Percentiles rank a stretch among this genome's conserved stretches.
Conservation (phyloP, 2,797 vertebrate species). For the Halcyon badia region DNA sequence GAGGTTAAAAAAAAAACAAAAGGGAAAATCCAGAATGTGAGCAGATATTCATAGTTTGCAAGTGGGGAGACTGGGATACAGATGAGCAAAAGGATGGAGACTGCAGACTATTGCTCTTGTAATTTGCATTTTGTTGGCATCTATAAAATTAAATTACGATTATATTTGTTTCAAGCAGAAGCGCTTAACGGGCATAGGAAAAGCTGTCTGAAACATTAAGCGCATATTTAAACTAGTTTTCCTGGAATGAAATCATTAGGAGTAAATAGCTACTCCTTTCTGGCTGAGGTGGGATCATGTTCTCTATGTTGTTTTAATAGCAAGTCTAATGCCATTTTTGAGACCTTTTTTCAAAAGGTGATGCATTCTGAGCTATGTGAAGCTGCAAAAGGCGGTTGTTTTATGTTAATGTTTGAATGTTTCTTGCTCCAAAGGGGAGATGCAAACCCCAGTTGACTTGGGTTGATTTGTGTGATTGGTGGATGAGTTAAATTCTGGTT, state of each 20-base stretch:
- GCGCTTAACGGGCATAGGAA: conserved; percentile 36
- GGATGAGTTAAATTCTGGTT: background rate
- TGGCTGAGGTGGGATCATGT: background rate
- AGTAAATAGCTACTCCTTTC: conserved; percentile 6
- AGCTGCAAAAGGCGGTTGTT: background rate
- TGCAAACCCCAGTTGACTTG: background rate
- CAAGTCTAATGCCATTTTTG: background rate
- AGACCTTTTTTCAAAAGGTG: background rate
- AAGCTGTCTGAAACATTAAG: conserved; percentile 24
- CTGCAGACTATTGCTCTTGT: conserved; percentile 40
- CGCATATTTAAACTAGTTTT: background rate
- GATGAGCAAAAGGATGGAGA: conserved; percentile 3
- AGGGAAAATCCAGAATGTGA: background rate
- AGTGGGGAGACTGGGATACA: conserved; percentile 19
- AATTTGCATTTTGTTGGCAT: conserved; percentile 59
- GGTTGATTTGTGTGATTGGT: background rate
- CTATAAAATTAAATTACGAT: conserved; percentile 10
- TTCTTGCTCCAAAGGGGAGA: background rate
- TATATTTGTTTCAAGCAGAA: conserved; percentile 36
- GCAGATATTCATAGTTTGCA: background rate
- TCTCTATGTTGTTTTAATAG: background rate
- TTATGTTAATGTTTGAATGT: background rate
- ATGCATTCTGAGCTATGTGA: background rate
- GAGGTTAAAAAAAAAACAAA: background rate
- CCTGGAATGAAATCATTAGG: conserved; percentile 11